phyloP scores from a whole-genome alignment of 2,888 invertebrate species.

The Actias luna region DNA sequence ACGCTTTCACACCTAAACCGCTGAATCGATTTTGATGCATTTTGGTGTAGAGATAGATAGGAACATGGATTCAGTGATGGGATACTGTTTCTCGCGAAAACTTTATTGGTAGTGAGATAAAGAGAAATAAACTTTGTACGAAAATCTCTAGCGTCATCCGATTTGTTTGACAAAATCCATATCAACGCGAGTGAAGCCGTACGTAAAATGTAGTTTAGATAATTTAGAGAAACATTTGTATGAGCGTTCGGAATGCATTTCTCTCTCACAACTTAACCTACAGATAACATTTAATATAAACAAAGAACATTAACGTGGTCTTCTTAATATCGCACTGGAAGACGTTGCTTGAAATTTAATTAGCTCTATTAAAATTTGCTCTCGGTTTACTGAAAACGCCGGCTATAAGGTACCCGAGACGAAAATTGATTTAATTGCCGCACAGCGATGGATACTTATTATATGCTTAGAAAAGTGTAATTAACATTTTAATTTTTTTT shows the following conservation, averaged over 20 bases:
- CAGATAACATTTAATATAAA: conserved; percentile 36
- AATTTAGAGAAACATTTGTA: not conserved
- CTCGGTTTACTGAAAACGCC: not conserved
- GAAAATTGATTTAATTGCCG: not conserved
- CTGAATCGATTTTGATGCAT: too few relatives aligned
- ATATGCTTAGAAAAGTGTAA: not conserved
- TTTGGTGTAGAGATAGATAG: too few relatives aligned
- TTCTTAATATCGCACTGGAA: conserved; percentile 19
- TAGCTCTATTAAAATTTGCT: not conserved
- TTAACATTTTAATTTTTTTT: not conserved
- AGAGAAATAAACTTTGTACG: too few relatives aligned
- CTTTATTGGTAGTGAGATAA: too few relatives aligned
- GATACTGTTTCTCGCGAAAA: too few relatives aligned
- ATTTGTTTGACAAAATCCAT: too few relatives aligned
- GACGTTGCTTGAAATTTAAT: conserved; percentile 11
- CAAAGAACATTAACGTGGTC: conserved; percentile 6
- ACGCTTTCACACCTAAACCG: too few relatives aligned
- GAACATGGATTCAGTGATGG: too few relatives aligned
- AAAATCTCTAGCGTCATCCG: too few relatives aligned
- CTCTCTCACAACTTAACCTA: conserved; percentile 36
- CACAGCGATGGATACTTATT: not conserved
- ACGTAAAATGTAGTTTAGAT: not conserved
- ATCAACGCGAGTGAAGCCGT: too few relatives aligned
- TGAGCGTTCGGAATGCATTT: conserved; percentile 31
- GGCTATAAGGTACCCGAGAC: not conserved